phyloP scores from a whole-genome alignment of 2,113 vertebrate species.

The Leucopsar rothschildi region DNA sequence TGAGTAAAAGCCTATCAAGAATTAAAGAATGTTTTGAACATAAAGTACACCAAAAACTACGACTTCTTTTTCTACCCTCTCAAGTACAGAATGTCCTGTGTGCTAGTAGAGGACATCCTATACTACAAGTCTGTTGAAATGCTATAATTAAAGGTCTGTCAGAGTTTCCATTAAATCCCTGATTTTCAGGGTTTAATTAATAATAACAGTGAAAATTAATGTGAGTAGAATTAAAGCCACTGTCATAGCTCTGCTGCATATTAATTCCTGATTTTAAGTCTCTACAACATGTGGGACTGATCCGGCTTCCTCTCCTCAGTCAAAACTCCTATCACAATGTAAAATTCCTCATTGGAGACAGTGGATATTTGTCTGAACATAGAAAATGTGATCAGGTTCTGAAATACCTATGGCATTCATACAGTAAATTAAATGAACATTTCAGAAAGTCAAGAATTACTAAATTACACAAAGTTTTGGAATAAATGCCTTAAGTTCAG shows the following conservation, averaged over 20 bases:
- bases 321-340: not conserved
- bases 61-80: slow-evolving; percentile 18
- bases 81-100: slow-evolving; percentile 62
- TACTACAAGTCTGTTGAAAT: slow-evolving; percentile 60
- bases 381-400: not conserved
- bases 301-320: not conserved
- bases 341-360: not conserved
- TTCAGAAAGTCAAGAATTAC: not conserved
- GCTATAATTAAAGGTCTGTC: slow-evolving; percentile 75
- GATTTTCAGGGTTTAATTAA: slow-evolving; percentile 80
- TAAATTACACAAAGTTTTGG: not conserved
- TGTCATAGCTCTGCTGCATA: slow-evolving; percentile 63
- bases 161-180: slow-evolving; percentile 79
- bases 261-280: slow-evolving; percentile 63
- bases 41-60: not conserved
- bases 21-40: not conserved
- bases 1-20: not conserved
- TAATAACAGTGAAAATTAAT: slow-evolving; percentile 73
- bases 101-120: slow-evolving; percentile 68
- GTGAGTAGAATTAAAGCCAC: slow-evolving; percentile 69
- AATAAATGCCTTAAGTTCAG: not conserved
- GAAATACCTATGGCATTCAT: not conserved
- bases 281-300: slow-evolving; percentile 30
- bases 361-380: not conserved
- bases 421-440: not conserved